phyloP scores from a whole-genome alignment of 2,888 invertebrate species.

The Euzophera pinguis region DNA sequence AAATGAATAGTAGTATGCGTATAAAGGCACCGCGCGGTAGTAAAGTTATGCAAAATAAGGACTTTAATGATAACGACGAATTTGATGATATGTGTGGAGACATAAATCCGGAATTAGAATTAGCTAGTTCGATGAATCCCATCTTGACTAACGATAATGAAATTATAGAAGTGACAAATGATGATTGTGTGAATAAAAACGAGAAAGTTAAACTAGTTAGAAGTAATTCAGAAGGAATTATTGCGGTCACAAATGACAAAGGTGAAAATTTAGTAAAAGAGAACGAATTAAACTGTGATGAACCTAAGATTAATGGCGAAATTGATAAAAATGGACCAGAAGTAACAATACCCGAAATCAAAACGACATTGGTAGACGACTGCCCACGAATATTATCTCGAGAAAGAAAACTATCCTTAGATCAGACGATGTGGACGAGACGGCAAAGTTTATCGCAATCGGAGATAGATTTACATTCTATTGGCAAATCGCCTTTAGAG shows the following conservation, averaged over 20 bases:
- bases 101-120: conserved; percentile 23
- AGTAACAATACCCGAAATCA: neutral
- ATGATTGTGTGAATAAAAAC: conserved; percentile 18
- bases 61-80: conserved; percentile 54
- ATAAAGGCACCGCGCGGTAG: conserved; percentile 60
- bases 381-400: conserved; percentile 28
- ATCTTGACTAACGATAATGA: conserved; percentile 30
- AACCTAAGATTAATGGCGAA: neutral
- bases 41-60: conserved; percentile 59
- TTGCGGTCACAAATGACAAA: neutral
- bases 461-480: conserved; percentile 62
- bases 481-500: conserved; percentile 65
- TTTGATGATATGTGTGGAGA: conserved; percentile 34
- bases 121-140: conserved; percentile 49
- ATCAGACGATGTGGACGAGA: conserved; percentile 56
- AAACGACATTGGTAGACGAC: conserved; percentile 17
- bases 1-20: conserved; percentile 69
- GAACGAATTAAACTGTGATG: neutral
- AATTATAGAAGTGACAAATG: conserved; percentile 20
- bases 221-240: conserved; percentile 6
- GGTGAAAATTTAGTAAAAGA: neutral
- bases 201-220: conserved; percentile 15
- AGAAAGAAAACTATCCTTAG: conserved; percentile 63
- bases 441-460: conserved; percentile 62
- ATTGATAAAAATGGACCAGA: neutral